Evolutionary conservation across 2,797 vertebrate genomes (phyloP).

Genomic region (Glyptemys insculpta): DNA sequence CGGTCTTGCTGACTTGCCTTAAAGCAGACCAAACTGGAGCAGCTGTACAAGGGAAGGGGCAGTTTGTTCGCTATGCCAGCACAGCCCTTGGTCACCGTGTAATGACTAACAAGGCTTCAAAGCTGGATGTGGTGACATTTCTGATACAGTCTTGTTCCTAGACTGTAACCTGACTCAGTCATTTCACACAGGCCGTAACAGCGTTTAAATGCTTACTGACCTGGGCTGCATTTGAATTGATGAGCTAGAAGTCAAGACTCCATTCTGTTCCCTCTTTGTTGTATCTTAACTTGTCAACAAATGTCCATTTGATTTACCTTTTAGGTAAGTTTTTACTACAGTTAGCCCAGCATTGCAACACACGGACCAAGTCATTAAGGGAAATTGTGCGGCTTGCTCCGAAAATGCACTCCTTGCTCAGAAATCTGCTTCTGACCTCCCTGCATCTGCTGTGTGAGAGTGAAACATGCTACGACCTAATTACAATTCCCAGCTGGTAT

Average conservation of each 20-base stretch:
- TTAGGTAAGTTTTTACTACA: not conserved
- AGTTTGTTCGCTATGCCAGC: not conserved
- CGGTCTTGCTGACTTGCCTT: not conserved
- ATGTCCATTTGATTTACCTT: not conserved
- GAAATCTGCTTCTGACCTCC: constrained; percentile 51
- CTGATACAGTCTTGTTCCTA: accelerated
- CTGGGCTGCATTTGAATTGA: not conserved
- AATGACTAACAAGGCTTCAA: not conserved
- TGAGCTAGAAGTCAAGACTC: not conserved
- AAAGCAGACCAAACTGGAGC: not conserved
- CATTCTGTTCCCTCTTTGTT: not conserved
- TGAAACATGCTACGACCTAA: constrained; percentile 53
- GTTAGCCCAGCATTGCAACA: not conserved
- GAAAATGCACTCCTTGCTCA: not conserved
- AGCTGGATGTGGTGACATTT: not conserved
- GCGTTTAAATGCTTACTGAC: not conserved
- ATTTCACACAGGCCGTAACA: not conserved
- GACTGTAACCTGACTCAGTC: not conserved
- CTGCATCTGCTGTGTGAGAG: not conserved
- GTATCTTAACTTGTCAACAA: not conserved
- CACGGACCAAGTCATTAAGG: not conserved
- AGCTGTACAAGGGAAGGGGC: not conserved
- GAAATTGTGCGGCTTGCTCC: not conserved
- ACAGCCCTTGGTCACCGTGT: not conserved
- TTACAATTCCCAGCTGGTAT: constrained; percentile 40